Evolutionary conservation across 1,140 invertebrate genomes (phyloP), one percentile per base, ranked within the genome.

Genomic region (Leptoteleia sp.): DNA sequence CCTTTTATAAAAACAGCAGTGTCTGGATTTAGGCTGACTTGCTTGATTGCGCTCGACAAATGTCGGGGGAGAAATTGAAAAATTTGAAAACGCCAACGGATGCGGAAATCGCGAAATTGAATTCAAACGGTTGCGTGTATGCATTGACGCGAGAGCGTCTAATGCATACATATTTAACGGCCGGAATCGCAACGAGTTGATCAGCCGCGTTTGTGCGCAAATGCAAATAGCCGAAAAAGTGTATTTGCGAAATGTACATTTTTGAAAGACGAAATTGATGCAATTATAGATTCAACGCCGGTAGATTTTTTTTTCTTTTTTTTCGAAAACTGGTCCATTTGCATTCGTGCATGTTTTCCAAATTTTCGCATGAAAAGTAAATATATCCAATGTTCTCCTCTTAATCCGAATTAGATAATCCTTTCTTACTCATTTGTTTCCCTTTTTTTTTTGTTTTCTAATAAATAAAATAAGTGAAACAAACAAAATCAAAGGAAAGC

Each of bases 151-250:
- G 27, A 38, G 22, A 59, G 25, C 38, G 8, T 65, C 50, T 64
- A 73, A 65, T 73, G 25, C 70, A 65, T 65, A 65, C 59, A 57
- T 73, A 73, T 73, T 73, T 65, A 57, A 57, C 27, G 40, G 17
- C 4, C 27, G 12, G 17, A 71, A 27, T 47, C 13, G 35, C 52
- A 2, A 35, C 16, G 17, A 42, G 25, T 29, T 52, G 52, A 71
- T 61, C 27, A 52, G 43, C 6, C 17, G 35, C 37, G 48, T 45
- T 54, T 67, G 25, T 35, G 27, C 25, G 19, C 38, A 25, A 67
- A 54, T 67, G 38, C 35, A 50, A 62, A 62, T 50, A 62, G 16
- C 19, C 22, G 3, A 54, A 27, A 54, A 37, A 54, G 27, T 22
- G 19, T 22, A 1, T 54, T 54, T 15, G 22, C 19, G 7, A 40